phyloP scores from a whole-genome alignment of 2,113 vertebrate species.

The Petaurus breviceps region DNA sequence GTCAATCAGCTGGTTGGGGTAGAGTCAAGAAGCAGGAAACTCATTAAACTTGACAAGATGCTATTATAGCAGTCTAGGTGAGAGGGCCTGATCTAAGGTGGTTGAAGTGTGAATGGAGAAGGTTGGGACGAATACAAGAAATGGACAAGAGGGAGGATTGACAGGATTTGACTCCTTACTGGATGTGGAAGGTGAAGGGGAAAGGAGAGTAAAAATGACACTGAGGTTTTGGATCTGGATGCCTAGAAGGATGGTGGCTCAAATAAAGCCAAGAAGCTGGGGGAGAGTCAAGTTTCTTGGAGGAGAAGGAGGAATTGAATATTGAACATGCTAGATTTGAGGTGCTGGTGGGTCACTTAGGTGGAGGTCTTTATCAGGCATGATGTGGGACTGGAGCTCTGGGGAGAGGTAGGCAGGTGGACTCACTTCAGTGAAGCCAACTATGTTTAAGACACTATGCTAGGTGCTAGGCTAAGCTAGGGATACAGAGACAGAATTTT shows the following conservation, averaged over 20 bases:
- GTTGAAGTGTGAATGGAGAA: background rate
- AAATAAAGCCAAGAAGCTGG: background rate
- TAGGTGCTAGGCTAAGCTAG: background rate
- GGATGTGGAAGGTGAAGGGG: background rate
- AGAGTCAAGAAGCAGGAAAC: background rate
- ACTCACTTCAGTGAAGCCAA: background rate
- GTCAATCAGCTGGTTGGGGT: background rate
- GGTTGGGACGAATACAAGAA: background rate
- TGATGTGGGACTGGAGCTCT: background rate
- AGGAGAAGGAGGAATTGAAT: background rate
- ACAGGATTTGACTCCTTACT: background rate
- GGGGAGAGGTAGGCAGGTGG: background rate
- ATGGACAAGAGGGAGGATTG: background rate
- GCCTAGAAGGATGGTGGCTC: background rate
- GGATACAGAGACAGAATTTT: background rate
- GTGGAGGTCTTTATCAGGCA: background rate
- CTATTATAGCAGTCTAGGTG: background rate
- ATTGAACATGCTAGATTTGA: background rate
- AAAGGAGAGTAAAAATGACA: background rate
- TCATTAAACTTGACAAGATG: background rate
- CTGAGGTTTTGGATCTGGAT: background rate
- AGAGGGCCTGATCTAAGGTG: background rate
- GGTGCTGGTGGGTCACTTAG: background rate
- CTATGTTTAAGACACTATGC: background rate
- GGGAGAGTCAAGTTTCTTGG: background rate